Conservation (phyloP, 2,888 invertebrate genomes). For the Germaria angustata region DNA sequence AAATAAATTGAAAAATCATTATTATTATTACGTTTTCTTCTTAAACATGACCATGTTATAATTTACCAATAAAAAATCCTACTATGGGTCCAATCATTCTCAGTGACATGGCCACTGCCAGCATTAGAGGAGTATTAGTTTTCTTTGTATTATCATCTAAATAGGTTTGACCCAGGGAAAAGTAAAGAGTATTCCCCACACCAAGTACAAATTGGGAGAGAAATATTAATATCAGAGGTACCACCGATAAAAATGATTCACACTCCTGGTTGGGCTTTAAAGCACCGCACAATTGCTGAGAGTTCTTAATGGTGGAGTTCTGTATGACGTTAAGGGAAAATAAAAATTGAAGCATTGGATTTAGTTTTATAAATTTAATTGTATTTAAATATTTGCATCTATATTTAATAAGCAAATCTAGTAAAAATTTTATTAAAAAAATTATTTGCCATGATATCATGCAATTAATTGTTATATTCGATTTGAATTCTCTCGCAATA, state of each 20-base stretch:
- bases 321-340: constrained; percentile 46
- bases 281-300: constrained; percentile 73
- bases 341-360: background rate
- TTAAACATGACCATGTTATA: background rate
- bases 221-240: constrained; percentile 83
- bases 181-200: constrained; percentile 85
- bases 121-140: constrained; percentile 83
- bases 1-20: background rate
- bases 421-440: too few relatives aligned
- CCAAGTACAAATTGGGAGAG: constrained; percentile 86
- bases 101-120: constrained; percentile 80
- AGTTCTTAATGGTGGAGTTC: constrained; percentile 70
- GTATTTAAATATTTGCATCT: background rate
- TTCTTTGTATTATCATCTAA: constrained; percentile 86
- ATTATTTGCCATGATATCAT: too few relatives aligned
- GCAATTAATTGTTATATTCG: too few relatives aligned
- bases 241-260: constrained; percentile 80
- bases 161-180: constrained; percentile 85
- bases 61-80: constrained; percentile 82
- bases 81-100: constrained; percentile 81
- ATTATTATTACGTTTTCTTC: background rate
- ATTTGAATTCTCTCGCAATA: too few relatives aligned
- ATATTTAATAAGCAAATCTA: background rate
- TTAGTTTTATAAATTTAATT: background rate
- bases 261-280: constrained; percentile 78